Evolutionary conservation across 2,797 vertebrate genomes (phyloP).

Genomic region (Geotrypetes seraphini): DNA sequence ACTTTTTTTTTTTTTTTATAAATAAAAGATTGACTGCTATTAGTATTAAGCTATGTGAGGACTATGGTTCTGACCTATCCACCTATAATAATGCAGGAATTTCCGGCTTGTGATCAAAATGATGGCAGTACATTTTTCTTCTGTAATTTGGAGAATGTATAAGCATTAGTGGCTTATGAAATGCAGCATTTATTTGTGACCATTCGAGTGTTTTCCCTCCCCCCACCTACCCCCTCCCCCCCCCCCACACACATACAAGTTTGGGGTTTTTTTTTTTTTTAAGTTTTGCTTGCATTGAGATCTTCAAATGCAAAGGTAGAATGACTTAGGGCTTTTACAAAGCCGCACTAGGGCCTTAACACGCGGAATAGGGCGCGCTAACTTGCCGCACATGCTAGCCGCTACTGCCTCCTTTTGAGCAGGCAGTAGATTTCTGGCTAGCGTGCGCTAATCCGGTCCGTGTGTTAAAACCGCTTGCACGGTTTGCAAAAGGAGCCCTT

Average conservation of each 20-base stretch:
- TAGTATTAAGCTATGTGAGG: conserved; percentile 27
- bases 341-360: too few relatives aligned
- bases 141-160: conserved; percentile 26
- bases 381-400: too few relatives aligned
- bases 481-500: too few relatives aligned
- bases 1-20: conserved; percentile 25
- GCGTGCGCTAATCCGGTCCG: too few relatives aligned
- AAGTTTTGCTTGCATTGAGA: conserved; percentile 28
- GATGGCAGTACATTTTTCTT: conserved; percentile 17
- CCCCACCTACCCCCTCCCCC: too few relatives aligned
- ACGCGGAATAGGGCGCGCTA: too few relatives aligned
- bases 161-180: conserved; percentile 43
- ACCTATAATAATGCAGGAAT: background rate
- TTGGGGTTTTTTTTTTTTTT: too few relatives aligned
- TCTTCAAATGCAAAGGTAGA: conserved; percentile 54
- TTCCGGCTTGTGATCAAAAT: conserved; percentile 28
- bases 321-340: too few relatives aligned
- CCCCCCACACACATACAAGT: too few relatives aligned
- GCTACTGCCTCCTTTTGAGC: too few relatives aligned
- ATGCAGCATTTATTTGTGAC: conserved; percentile 48
- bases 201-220: conserved; percentile 26
- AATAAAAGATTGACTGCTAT: conserved; percentile 29
- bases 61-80: conserved; percentile 15
- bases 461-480: too few relatives aligned
- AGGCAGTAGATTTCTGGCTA: too few relatives aligned